Evolutionary conservation across 64 coral and sea anemone genomes (phyloP), one percentile per base, ranked within the genome.

Genomic region (Pachyseris speciosa): DNA sequence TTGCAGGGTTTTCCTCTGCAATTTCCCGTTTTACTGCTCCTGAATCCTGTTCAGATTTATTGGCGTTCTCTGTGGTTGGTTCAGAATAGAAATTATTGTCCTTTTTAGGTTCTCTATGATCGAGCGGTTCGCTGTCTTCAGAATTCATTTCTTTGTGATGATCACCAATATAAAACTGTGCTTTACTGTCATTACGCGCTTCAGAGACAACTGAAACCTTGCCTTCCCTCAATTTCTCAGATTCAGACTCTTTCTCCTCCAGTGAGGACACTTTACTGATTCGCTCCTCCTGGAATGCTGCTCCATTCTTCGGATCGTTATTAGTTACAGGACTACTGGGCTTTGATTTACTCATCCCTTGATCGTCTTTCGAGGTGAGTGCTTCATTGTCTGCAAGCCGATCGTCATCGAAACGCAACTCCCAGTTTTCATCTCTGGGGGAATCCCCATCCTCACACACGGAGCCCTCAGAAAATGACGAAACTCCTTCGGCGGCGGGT

Each of bases 41-140:
- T 36, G 63, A 24, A 57, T 40, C 37, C 27, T 20, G 38, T 25
- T n/a, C 51, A 39, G 22, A 8, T 41, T 60, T 36, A 37, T 38
- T 81, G 2, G 5, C 32, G 17, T 63, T 22, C 34, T 81, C 52
- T 9, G 20, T 29, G 13, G 12, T 6, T 25, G 31, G 19, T 81
- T 81, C 77, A 24, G 77, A 81, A 52, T 61, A 81, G 53, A 81
- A 81, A 25, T 81, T 81, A 40, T 81, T 41, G 51, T 81, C 77
- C 2, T 61, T 15, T 59, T 81, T 61, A 15, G 20, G 51, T 61
- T 81, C 77, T 63, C 77, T 61, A 16, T 57, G 20, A 40, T 34
- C 40, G 34, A 57, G 40, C 0, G 32, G 33, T 26, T 81, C 52
- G 31, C 52, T 81, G 24, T 34, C 36, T 60, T 81, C 77, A 27